A percentile compares a stretch with the other conserved stretches of the same genome.
Evolutionary conservation across 1,140 invertebrate species (phyloP).

Genomic region (Aleiodes sp.): DNA sequence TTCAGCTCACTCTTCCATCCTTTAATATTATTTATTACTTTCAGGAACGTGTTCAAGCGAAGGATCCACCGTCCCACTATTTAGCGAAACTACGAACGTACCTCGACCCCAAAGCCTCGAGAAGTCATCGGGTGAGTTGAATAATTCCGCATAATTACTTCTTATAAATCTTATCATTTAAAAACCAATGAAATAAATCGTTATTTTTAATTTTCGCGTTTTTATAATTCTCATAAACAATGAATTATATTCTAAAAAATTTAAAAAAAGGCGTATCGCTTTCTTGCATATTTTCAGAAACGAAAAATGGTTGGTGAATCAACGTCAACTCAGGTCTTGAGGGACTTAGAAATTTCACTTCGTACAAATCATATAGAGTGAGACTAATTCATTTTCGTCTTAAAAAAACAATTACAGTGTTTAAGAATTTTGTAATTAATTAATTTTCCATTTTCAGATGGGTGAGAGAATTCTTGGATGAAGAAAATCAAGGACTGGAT

Average conservation of each 20-base stretch:
- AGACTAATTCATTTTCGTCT: not conserved
- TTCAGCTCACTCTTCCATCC: too few relatives aligned
- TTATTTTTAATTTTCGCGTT: not conserved
- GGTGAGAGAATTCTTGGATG: slow-evolving; percentile 97
- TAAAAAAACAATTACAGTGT: not conserved
- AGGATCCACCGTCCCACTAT: slow-evolving; percentile 95
- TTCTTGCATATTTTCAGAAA: slow-evolving; percentile 81
- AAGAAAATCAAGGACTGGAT: slow-evolving; percentile 94
- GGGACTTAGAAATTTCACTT: slow-evolving; percentile 98
- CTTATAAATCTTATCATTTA: too few relatives aligned
- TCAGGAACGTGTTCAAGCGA: slow-evolving; percentile 95
- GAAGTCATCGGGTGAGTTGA: slow-evolving; percentile 87
- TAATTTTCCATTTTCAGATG: slow-evolving; percentile 75
- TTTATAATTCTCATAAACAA: not conserved
- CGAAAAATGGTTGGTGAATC: slow-evolving; percentile 96
- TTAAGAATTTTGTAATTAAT: not conserved
- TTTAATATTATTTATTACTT: too few relatives aligned
- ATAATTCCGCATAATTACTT: slow-evolving; percentile 3
- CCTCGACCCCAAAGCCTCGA: slow-evolving; percentile 93
- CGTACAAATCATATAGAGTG: slow-evolving; percentile 99
- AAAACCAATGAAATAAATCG: not conserved
- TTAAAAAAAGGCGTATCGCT: slow-evolving; percentile 62
- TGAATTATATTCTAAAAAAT: slow-evolving; percentile 37
- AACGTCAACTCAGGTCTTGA: slow-evolving; percentile 96
- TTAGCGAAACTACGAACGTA: slow-evolving; percentile 93